These are phyloP conservation scores for Microctenopoma steveboyesi DNA, from an alignment of 2,797 vertebrate genomes.

Conservation along the genomic window DNA sequence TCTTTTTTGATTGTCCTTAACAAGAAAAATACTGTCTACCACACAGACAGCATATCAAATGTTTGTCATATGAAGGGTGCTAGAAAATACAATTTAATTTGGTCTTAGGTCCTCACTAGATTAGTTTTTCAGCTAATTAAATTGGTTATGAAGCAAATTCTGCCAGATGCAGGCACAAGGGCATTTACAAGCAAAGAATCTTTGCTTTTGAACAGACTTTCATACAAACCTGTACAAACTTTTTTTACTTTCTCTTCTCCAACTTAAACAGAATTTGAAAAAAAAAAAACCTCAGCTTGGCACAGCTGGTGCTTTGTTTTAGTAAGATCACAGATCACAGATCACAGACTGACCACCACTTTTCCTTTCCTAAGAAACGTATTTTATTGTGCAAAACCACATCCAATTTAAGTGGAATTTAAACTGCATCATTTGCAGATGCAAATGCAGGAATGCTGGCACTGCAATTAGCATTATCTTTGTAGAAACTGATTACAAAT, in stretches of 20 bases:
- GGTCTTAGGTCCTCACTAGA: too few relatives aligned
- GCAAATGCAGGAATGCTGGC: not conserved
- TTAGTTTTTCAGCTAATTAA: too few relatives aligned
- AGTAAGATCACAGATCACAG: not conserved
- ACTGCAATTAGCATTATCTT: not conserved
- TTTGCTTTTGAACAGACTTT: not conserved
- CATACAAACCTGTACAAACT: not conserved
- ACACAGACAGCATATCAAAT: too few relatives aligned
- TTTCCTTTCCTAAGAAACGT: not conserved
- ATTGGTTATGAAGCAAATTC: not conserved
- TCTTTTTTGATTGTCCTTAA: too few relatives aligned
- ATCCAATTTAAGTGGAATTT: conserved; percentile 9
- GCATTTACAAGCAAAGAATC: too few relatives aligned
- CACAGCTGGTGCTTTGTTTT: conserved; percentile 38
- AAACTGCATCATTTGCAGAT: conserved; percentile 1
- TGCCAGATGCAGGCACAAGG: too few relatives aligned
- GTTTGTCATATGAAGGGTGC: too few relatives aligned
- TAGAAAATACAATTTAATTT: too few relatives aligned
- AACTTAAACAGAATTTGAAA: not conserved
- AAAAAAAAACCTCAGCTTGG: not conserved
- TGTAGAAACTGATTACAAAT: conserved; percentile 11
- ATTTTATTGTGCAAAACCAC: conserved; percentile 11
- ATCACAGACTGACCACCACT: conserved; percentile 3
- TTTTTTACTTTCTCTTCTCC: conserved; percentile 1
- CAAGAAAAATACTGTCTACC: too few relatives aligned